Conservation (phyloP, 2,888 invertebrate species). For the Patella ulyssiponensis region DNA sequence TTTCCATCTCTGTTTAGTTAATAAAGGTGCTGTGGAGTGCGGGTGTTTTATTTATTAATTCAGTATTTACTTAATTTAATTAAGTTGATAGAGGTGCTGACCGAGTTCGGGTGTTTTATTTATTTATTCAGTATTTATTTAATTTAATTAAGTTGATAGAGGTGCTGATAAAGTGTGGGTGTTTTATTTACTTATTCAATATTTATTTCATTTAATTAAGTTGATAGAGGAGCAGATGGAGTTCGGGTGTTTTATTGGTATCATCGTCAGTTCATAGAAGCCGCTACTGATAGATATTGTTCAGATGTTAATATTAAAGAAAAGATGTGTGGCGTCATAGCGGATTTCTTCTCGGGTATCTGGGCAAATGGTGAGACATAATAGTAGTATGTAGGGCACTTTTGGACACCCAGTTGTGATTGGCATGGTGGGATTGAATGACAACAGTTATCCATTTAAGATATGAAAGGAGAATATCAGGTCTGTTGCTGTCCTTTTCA, state of each 20-base stretch:
- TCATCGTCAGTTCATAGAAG: slow-evolving; percentile 66
- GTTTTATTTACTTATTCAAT: too few relatives aligned
- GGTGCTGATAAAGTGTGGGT: too few relatives aligned
- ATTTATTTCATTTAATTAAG: slow-evolving; percentile 29
- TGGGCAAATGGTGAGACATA: slow-evolving; percentile 58
- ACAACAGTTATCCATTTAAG: too few relatives aligned
- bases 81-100: too few relatives aligned
- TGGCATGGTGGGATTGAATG: too few relatives aligned
- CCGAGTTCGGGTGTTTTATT: neutral
- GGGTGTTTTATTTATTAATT: too few relatives aligned
- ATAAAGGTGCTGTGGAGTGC: too few relatives aligned
- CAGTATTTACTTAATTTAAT: too few relatives aligned
- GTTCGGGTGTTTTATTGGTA: slow-evolving; percentile 64
- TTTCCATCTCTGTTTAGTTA: too few relatives aligned
- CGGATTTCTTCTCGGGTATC: slow-evolving; percentile 62
- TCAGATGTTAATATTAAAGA: slow-evolving; percentile 29
- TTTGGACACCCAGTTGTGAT: too few relatives aligned
- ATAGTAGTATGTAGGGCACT: neutral
- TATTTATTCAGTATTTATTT: neutral
- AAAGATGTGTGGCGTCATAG: slow-evolving; percentile 48
- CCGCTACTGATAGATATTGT: slow-evolving; percentile 58
- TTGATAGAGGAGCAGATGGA: slow-evolving; percentile 58
- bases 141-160: neutral
- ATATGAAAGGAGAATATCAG: too few relatives aligned
- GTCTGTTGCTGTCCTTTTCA: too few relatives aligned